These are phyloP conservation scores for Podarcis cretensis DNA, from an alignment of 2,113 vertebrate genomes.

Conservation along the genomic window DNA sequence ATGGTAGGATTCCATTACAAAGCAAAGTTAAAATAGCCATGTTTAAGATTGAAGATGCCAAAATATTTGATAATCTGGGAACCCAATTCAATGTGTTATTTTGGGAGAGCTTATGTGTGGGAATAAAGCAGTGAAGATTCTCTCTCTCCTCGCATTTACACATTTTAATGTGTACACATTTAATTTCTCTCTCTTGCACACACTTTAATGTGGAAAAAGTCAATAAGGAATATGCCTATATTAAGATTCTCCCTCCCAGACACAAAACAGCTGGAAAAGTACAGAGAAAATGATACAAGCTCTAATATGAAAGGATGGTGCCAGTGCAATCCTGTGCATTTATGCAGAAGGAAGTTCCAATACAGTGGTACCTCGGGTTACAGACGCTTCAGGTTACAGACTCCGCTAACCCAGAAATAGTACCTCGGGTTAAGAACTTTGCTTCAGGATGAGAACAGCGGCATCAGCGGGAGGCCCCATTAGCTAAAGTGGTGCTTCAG, in stretches of 20 bases:
- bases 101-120: constrained; percentile 2
- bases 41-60: constrained; percentile 25
- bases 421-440: too few relatives aligned
- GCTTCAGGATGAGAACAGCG: too few relatives aligned
- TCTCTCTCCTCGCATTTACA: background rate
- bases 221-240: background rate
- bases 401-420: too few relatives aligned
- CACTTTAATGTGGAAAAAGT: background rate
- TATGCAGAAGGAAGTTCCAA: background rate
- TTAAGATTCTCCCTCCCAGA: too few relatives aligned
- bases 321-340: background rate
- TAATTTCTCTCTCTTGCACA: background rate
- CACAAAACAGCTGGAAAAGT: too few relatives aligned
- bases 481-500: too few relatives aligned
- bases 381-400: too few relatives aligned
- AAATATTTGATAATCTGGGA: constrained; percentile 32
- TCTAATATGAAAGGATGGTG: too few relatives aligned
- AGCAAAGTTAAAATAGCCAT: background rate
- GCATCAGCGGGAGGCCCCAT: too few relatives aligned
- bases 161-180: background rate
- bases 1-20: background rate
- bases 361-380: background rate
- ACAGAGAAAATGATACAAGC: too few relatives aligned
- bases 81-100: constrained; percentile 38
- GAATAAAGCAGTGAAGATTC: constrained; percentile 25